These are phyloP conservation scores for Dryoscopus gambensis DNA, from an alignment of 2,113 vertebrate genomes.

Conservation along the genomic window DNA sequence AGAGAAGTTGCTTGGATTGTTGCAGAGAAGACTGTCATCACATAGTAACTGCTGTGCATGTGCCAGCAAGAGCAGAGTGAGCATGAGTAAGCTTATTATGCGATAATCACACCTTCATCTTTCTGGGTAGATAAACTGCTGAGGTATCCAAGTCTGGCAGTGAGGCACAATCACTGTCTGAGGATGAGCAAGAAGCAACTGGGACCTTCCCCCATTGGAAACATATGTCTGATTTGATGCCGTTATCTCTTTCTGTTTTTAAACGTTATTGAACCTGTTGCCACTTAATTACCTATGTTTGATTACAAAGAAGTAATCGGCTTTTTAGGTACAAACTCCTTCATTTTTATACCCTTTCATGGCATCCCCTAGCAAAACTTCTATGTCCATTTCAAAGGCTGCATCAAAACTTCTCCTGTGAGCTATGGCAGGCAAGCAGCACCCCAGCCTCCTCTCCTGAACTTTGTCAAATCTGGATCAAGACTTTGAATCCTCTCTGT, in stretches of 20 bases:
- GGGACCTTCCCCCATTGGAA: neutral
- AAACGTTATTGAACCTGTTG: conserved; percentile 36
- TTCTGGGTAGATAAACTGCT: conserved; percentile 54
- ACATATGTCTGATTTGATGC: neutral
- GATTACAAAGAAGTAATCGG: neutral
- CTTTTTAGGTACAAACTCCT: neutral
- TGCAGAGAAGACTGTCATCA: neutral
- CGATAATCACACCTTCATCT: conserved; percentile 47
- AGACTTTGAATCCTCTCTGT: neutral
- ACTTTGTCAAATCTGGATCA: neutral
- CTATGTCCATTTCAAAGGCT: neutral
- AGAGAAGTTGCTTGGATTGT: neutral
- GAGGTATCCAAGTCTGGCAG: conserved; percentile 27
- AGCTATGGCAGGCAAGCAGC: neutral
- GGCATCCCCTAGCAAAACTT: neutral
- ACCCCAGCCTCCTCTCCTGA: neutral
- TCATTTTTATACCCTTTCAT: neutral
- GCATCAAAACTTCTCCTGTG: neutral
- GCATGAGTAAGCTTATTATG: conserved; percentile 61
- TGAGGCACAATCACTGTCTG: conserved; percentile 12
- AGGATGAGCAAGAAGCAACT: neutral
- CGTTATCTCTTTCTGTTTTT: conserved; percentile 26
- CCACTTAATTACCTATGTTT: conserved; percentile 11
- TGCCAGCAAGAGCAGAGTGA: conserved; percentile 51
- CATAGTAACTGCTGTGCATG: conserved; percentile 47